A percentile compares a stretch with the other conserved stretches of the same genome.
Evolutionary conservation across 1,140 invertebrate species (phyloP).

Genomic region (Cecropterus lyciades): DNA sequence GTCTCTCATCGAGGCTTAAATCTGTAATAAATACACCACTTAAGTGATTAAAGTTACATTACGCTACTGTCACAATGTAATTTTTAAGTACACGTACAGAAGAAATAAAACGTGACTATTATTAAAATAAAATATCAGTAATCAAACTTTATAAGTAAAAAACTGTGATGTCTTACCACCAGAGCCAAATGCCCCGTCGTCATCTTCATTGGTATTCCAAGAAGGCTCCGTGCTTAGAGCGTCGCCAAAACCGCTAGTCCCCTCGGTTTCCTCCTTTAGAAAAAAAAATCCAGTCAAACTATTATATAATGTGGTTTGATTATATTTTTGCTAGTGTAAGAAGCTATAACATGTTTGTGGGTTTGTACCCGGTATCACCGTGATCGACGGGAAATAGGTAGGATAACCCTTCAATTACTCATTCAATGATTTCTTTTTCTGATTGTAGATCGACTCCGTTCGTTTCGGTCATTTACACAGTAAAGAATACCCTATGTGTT

Average conservation of each 20-base stretch:
- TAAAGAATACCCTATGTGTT: too few relatives aligned
- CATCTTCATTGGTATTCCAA: conserved; percentile 42
- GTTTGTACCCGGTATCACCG: too few relatives aligned
- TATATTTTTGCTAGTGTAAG: too few relatives aligned
- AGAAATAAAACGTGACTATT: conserved; percentile 7
- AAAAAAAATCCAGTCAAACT: not conserved
- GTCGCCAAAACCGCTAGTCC: conserved; percentile 34
- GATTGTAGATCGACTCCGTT: too few relatives aligned
- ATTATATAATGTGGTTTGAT: too few relatives aligned
- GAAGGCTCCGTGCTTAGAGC: conserved; percentile 23
- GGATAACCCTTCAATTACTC: too few relatives aligned
- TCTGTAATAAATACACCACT: conserved; percentile 44
- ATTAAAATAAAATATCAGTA: conserved; percentile 1
- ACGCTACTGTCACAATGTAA: not conserved
- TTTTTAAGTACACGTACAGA: too few relatives aligned
- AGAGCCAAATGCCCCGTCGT: conserved; percentile 30
- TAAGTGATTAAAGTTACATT: too few relatives aligned
- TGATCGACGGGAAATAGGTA: too few relatives aligned
- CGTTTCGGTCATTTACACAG: too few relatives aligned
- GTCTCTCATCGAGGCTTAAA: conserved; percentile 51
- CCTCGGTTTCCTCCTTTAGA: conserved; percentile 37
- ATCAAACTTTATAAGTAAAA: conserved; percentile 4
- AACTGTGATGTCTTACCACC: conserved; percentile 39
- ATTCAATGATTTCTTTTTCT: too few relatives aligned
- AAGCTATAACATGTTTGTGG: too few relatives aligned